Evolutionary conservation across 2,113 vertebrate genomes (phyloP).

Genomic region (Ifrita kowaldi): DNA sequence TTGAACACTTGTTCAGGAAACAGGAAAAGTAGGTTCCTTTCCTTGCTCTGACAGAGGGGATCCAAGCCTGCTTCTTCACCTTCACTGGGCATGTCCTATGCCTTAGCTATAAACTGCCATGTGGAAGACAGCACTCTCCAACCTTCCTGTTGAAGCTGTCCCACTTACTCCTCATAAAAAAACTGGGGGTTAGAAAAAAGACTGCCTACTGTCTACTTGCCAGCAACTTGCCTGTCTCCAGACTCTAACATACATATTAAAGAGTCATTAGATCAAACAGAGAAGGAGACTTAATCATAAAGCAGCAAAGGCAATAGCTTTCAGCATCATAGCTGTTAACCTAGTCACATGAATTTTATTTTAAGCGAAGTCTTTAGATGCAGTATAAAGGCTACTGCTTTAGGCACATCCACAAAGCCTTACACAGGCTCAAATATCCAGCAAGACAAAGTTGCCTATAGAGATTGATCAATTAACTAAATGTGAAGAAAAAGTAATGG

Average conservation of each 20-base stretch:
- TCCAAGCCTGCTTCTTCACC: background rate
- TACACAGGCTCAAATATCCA: background rate
- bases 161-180: background rate
- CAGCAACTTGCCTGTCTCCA: background rate
- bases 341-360: background rate
- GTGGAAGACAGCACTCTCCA: background rate
- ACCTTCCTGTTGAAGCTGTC: background rate
- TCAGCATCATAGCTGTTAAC: background rate
- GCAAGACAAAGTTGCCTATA: background rate
- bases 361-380: background rate
- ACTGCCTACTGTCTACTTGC: background rate
- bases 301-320: background rate
- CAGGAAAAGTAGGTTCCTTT: constrained; percentile 57
- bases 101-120: background rate
- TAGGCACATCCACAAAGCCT: background rate
- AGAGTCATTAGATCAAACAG: background rate
- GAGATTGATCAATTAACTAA: background rate
- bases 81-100: background rate
- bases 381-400: background rate
- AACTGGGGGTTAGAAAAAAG: background rate
- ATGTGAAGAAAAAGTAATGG: background rate
- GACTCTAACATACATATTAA: background rate
- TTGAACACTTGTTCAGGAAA: constrained; percentile 67
- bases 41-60: constrained; percentile 12
- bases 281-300: background rate